Conservation (phyloP, 2,888 invertebrate genomes). For the Lagria hirta region DNA sequence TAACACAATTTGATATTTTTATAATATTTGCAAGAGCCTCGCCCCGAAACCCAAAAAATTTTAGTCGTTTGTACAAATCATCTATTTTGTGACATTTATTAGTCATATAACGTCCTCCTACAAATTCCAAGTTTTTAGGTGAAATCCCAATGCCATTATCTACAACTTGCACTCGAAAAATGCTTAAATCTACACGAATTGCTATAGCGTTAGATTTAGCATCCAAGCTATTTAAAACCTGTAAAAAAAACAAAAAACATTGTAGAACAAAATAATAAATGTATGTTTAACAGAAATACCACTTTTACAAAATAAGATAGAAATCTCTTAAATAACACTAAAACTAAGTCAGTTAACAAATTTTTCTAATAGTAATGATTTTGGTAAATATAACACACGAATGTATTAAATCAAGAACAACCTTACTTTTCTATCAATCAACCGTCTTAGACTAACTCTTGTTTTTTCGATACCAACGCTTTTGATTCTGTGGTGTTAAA, state of each 20-base stretch:
- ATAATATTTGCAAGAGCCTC: conserved; percentile 67
- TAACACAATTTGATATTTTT: conserved; percentile 59
- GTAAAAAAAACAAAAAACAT: conserved; percentile 28
- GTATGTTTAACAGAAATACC: too few relatives aligned
- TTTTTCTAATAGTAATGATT: too few relatives aligned
- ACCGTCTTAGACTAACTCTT: too few relatives aligned
- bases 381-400: too few relatives aligned
- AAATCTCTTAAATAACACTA: too few relatives aligned
- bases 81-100: conserved; percentile 62
- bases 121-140: conserved; percentile 56
- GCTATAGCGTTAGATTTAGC: conserved; percentile 70
- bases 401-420: too few relatives aligned
- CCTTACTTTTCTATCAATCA: too few relatives aligned
- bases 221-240: conserved; percentile 73
- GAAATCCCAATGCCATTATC: conserved; percentile 75
- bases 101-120: conserved; percentile 66
- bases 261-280: background rate
- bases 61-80: conserved; percentile 58
- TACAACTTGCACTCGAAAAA: conserved; percentile 69
- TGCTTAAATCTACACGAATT: conserved; percentile 63
- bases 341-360: too few relatives aligned
- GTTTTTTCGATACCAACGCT: too few relatives aligned
- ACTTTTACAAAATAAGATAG: too few relatives aligned
- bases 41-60: conserved; percentile 68
- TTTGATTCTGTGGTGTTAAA: too few relatives aligned